phyloP scores from a whole-genome alignment of 2,797 vertebrate species.

The Hippocampus kuda region DNA sequence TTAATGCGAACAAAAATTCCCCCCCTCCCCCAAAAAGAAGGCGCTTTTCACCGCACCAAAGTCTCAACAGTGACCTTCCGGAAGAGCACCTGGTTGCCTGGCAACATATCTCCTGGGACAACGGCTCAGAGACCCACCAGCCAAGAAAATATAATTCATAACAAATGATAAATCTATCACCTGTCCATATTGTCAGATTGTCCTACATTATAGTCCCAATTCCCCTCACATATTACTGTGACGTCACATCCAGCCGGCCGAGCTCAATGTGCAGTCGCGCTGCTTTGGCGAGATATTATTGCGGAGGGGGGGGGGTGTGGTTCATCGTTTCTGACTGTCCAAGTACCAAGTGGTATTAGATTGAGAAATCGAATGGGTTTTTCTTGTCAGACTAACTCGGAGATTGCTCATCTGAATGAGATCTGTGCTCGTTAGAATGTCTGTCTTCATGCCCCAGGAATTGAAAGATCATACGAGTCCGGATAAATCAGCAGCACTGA shows the following conservation, averaged over 20 bases:
- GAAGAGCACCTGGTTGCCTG: constrained; percentile 5
- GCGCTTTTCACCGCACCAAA: not conserved
- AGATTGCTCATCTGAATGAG: constrained; percentile 4
- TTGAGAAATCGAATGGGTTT: not conserved
- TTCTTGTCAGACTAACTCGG: not conserved
- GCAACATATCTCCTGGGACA: constrained; percentile 6
- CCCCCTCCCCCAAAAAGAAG: not conserved
- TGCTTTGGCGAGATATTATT: not conserved
- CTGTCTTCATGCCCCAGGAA: not conserved
- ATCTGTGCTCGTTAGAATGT: constrained; percentile 4
- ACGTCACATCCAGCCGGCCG: not conserved
- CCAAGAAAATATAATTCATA: constrained; percentile 4
- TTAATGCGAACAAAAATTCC: not conserved
- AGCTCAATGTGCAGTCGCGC: not conserved
- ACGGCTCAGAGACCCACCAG: not conserved
- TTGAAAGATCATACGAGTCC: not conserved
- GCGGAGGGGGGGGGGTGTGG: not conserved
- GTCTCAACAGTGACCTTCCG: constrained; percentile 4
- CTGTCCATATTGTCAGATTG: constrained; percentile 4
- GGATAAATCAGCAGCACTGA: not conserved
- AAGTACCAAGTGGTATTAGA: not conserved
- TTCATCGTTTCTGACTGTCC: not conserved
- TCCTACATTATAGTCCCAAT: not conserved
- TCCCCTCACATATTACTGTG: not conserved
- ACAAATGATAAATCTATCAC: constrained; percentile 7